These are phyloP conservation scores for Acrocyrtus sp. DNA, from an alignment of 2,888 invertebrate genomes.

Conservation along the genomic window DNA sequence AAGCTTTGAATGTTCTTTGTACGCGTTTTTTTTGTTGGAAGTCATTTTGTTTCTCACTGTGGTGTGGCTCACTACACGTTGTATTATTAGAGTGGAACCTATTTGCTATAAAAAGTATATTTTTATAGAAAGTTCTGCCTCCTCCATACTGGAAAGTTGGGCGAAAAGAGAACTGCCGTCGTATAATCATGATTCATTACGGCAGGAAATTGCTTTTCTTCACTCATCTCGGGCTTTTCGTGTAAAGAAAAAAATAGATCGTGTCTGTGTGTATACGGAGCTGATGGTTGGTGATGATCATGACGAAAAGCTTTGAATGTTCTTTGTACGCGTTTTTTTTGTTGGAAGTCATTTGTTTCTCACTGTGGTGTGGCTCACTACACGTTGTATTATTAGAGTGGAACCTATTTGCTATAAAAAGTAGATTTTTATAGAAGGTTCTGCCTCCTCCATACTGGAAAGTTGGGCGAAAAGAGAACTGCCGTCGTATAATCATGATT, in stretches of 20 bases:
- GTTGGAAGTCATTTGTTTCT: background rate
- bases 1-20: background rate
- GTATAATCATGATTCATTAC: slow-evolving; percentile 46
- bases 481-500: slow-evolving; percentile 41
- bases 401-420: background rate
- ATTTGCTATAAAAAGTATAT: background rate
- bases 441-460: background rate
- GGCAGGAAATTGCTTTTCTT: slow-evolving; percentile 46
- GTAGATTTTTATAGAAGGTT: background rate
- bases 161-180: no score
- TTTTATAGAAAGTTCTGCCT: background rate
- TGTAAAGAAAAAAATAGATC: no score
- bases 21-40: background rate
- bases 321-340: background rate
- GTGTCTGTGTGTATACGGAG: no score
- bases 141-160: background rate
- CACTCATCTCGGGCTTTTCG: no score
- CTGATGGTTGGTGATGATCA: no score
- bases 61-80: background rate
- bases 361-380: background rate
- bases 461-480: no score
- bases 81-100: background rate
- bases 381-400: background rate
- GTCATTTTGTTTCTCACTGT: background rate
- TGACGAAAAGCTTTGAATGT: background rate